Evolutionary conservation across 2,113 vertebrate species (phyloP).

Genomic region (Melanotaenia duboulayi): DNA sequence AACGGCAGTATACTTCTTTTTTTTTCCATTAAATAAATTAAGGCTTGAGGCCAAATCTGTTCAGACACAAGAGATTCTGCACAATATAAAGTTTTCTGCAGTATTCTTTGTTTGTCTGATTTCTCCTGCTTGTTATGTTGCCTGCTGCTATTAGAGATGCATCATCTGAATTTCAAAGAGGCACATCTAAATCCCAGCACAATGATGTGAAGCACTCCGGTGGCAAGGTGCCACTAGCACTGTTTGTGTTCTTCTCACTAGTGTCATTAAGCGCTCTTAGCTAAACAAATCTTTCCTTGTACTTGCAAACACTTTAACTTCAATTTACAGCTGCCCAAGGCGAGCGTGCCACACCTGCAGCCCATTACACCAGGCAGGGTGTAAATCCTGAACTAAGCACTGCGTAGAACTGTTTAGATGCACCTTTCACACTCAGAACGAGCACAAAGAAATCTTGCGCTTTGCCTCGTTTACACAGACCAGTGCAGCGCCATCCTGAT

Average conservation of each 20-base stretch:
- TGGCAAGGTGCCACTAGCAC: conserved; percentile 32
- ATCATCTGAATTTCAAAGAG: conserved; percentile 43
- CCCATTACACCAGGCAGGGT: conserved; percentile 17
- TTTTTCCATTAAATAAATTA: conserved; percentile 33
- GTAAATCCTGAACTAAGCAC: conserved; percentile 10
- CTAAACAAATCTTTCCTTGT: conserved; percentile 52
- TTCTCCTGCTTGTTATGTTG: conserved; percentile 1
- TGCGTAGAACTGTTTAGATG: background rate
- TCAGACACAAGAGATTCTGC: conserved; percentile 30
- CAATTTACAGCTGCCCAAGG: conserved; percentile 27
- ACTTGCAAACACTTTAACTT: conserved; percentile 27
- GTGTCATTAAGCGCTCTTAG: conserved; percentile 41
- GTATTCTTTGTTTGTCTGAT: background rate
- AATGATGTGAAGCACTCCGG: conserved; percentile 29
- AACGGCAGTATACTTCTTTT: conserved; percentile 17
- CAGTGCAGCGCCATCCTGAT: background rate
- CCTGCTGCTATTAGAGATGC: conserved; percentile 19
- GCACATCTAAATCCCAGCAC: conserved; percentile 31
- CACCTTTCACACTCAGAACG: background rate
- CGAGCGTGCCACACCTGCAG: conserved; percentile 45
- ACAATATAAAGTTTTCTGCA: conserved; percentile 17
- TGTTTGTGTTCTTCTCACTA: conserved; percentile 40
- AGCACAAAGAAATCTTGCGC: background rate
- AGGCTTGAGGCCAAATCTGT: conserved; percentile 34
- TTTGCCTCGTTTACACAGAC: background rate